Evolutionary conservation across 2,888 invertebrate genomes (phyloP).

Genomic region (Eristalinus aeneus): DNA sequence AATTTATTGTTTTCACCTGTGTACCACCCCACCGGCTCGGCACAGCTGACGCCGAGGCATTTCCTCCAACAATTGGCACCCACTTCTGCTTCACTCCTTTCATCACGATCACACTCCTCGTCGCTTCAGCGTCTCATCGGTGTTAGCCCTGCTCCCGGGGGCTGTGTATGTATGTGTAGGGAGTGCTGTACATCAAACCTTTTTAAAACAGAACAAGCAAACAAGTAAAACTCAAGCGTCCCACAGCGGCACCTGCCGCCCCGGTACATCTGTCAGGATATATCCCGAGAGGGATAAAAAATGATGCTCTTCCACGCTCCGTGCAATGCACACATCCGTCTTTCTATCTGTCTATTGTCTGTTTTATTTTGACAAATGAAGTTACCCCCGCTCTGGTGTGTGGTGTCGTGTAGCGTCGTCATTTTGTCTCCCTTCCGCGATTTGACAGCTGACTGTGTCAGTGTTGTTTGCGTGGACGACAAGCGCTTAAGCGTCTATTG

Average conservation of each 20-base stretch:
- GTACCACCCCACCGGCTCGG: neutral
- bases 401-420: slow-evolving; percentile 26
- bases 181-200: slow-evolving; percentile 18
- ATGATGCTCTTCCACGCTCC: slow-evolving; percentile 25
- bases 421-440: slow-evolving; percentile 24
- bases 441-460: slow-evolving; percentile 38
- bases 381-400: slow-evolving; percentile 25
- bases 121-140: neutral
- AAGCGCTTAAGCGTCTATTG: slow-evolving; percentile 38
- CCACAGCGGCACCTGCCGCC: slow-evolving; percentile 31
- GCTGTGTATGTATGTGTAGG: slow-evolving; percentile 14
- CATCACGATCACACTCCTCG: neutral
- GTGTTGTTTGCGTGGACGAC: slow-evolving; percentile 14
- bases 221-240: slow-evolving; percentile 11
- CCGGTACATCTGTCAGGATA: slow-evolving; percentile 29
- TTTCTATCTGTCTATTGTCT: slow-evolving; percentile 51
- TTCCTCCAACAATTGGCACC: slow-evolving; percentile 25
- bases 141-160: neutral
- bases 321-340: slow-evolving; percentile 47
- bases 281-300: slow-evolving; percentile 45
- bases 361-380: slow-evolving; percentile 67
- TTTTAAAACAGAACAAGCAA: slow-evolving; percentile 28
- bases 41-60: slow-evolving; percentile 17
- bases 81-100: neutral
- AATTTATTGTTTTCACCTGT: slow-evolving; percentile 49